Evolutionary conservation across 37 sponge, comb jelly and placozoan species (phyloP).

Genomic region (Bolinopsis microptera): DNA sequence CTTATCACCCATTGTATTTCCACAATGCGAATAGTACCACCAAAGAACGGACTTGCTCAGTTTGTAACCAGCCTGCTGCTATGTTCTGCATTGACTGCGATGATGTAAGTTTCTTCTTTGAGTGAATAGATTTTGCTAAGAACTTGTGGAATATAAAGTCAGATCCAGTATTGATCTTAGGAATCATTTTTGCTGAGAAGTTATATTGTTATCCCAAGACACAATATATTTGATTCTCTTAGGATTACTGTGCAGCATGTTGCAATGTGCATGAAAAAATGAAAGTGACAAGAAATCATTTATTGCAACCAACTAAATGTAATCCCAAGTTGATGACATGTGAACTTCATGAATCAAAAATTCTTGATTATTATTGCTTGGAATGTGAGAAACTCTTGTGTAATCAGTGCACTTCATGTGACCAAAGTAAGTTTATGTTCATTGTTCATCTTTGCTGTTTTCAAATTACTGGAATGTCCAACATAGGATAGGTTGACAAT

Average conservation of each 20-base stretch:
- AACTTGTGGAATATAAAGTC: too few relatives aligned
- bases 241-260: not conserved
- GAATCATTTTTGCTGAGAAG: too few relatives aligned
- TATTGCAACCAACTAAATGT: not conserved
- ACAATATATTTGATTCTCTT: not conserved
- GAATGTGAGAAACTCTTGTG: not conserved
- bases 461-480: too few relatives aligned
- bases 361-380: not conserved
- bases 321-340: not conserved
- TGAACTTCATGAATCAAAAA: not conserved
- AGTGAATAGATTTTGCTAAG: too few relatives aligned
- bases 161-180: too few relatives aligned
- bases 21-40: conserved; percentile 13
- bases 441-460: too few relatives aligned
- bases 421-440: not conserved
- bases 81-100: not conserved
- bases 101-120: not conserved
- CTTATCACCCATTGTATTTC: not conserved
- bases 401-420: not conserved
- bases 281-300: conserved; percentile 39
- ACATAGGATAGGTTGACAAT: too few relatives aligned
- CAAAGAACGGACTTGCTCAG: not conserved
- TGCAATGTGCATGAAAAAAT: not conserved
- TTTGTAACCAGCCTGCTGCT: not conserved
- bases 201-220: too few relatives aligned